phyloP scores from a whole-genome alignment of 1,140 invertebrate genomes.

The Aphis craccivora region DNA sequence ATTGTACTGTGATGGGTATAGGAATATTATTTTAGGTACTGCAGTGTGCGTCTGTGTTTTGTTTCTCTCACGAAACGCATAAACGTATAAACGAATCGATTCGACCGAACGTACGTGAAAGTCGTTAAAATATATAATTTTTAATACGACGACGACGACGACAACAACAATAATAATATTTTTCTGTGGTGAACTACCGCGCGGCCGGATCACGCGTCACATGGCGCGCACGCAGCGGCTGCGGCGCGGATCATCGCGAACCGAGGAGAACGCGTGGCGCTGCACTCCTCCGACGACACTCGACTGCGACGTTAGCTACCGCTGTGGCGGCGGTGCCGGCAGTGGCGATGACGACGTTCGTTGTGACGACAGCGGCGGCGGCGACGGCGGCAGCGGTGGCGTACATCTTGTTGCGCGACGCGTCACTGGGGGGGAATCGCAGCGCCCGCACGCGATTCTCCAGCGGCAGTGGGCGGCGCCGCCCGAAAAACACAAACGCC shows the following conservation, averaged over 20 bases:
- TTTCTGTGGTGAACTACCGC: background rate
- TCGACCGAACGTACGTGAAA: background rate
- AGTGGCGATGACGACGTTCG: conserved; percentile 4
- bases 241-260: conserved; percentile 1
- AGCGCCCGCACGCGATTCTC: background rate
- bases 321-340: background rate
- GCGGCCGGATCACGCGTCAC: background rate
- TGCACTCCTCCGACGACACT: background rate
- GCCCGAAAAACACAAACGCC: background rate
- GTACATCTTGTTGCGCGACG: conserved; percentile 27
- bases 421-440: background rate
- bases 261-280: conserved; percentile 35
- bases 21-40: no score
- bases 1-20: no score
- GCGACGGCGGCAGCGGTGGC: background rate
- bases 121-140: no score
- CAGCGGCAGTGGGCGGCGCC: background rate
- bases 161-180: background rate
- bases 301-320: background rate
- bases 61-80: background rate
- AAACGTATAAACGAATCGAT: background rate
- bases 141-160: no score
- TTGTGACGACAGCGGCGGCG: background rate
- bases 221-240: background rate
- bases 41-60: no score